A percentile compares a stretch with the other conserved stretches of the same genome.
Evolutionary conservation across 2,888 invertebrate species (phyloP).

Genomic region (Amiota mariae): DNA sequence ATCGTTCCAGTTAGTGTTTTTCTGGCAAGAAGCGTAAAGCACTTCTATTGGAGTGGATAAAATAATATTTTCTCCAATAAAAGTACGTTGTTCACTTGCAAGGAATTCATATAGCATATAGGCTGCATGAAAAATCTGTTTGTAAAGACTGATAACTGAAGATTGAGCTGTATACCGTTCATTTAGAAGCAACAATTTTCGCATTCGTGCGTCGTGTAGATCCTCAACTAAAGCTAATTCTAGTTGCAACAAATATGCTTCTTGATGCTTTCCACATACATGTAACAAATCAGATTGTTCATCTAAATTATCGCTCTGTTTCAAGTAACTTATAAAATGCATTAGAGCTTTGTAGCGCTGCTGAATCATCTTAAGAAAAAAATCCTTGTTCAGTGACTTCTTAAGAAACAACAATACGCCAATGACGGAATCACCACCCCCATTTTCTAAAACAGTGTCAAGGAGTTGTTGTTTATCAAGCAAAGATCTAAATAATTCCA

Average conservation of each 20-base stretch:
- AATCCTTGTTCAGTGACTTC: conserved; percentile 81
- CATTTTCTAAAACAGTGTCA: conserved; percentile 81
- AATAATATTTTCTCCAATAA: conserved; percentile 44
- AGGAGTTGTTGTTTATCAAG: conserved; percentile 82
- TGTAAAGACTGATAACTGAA: conserved; percentile 60
- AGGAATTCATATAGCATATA: conserved; percentile 61
- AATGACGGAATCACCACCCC: conserved; percentile 84
- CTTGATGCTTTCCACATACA: conserved; percentile 80
- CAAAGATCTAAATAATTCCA: conserved; percentile 77
- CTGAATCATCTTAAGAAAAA: conserved; percentile 81
- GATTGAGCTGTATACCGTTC: conserved; percentile 53
- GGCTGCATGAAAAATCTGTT: conserved; percentile 65
- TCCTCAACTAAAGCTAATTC: conserved; percentile 65
- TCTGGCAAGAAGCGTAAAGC: conserved; percentile 66
- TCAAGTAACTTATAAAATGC: conserved; percentile 84
- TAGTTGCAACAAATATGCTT: conserved; percentile 77
- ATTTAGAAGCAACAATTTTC: conserved; percentile 60
- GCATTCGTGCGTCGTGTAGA: conserved; percentile 65
- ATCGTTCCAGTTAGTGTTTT: conserved; percentile 70
- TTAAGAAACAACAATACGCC: conserved; percentile 82
- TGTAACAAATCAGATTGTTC: conserved; percentile 82
- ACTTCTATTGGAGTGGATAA: conserved; percentile 68
- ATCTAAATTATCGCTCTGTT: conserved; percentile 76
- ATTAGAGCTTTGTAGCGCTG: conserved; percentile 82
- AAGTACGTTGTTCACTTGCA: conserved; percentile 54